Base-by-base conservation (phyloP, 1,140 invertebrate species). In the Ceratoteleas bidentatus region DNA sequence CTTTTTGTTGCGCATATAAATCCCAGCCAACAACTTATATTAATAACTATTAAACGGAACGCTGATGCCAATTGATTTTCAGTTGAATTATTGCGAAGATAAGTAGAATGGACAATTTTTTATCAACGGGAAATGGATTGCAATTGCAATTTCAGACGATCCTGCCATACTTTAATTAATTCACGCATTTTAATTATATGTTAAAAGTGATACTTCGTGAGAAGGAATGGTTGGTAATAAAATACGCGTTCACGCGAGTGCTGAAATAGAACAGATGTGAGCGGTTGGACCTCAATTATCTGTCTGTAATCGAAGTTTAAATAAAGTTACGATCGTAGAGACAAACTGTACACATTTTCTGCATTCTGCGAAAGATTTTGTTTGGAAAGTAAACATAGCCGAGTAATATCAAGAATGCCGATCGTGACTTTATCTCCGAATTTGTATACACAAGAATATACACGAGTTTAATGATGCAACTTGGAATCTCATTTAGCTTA, bases 1-100 rank as follows among this genome's bases (percentile, higher is more conserved):
- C 50, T 75, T 74, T 78, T 70, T 69, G 49, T 38, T 57, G 24
- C 47, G 43, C 47, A 34, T 65, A 68, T 66, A 69, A 66, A 69
- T 74, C 13, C 34, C 56, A 13, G 14, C 10, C 40, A 68, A 70
- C 45, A 57, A 65, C 53, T 70, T 61, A 60, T 81, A 70, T 70
- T 72, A 75, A 75, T 72, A 81, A 81, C 24, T 72, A 70, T 72
- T 72, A 69, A 68, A 57, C 40, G 50, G n/a, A 62, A 74, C 66
- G 57, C 45, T 66, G 62, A 73, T 54, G 76, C n/a, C 76, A 73
- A 79, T 79, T 79, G 76, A 79, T 80, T 80, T 79, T 79, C 49
- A 54, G 56, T 43, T 72, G 68, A 79, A 56, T 79, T 79, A 79
- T 79, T 49, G 49, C n/a, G 24, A 40, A 11, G 45, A 72, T 52